phyloP scores from a whole-genome alignment of 2,113 vertebrate species.

The Cyprinodon tularosa region DNA sequence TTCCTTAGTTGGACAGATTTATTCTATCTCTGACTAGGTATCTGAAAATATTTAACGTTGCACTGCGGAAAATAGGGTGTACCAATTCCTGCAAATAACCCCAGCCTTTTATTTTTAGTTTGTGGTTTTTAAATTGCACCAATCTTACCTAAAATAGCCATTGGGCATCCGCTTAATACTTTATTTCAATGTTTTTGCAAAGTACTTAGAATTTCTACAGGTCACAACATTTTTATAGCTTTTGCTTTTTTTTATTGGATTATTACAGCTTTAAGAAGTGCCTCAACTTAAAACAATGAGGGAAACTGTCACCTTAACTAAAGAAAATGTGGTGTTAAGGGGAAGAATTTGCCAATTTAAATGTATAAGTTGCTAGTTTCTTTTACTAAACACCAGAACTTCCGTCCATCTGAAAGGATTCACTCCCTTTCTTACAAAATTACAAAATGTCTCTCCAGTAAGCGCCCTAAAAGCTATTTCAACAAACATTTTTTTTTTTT shows the following conservation, averaged over 20 bases:
- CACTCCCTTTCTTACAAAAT: slow-evolving; percentile 58
- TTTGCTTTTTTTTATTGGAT: slow-evolving; percentile 48
- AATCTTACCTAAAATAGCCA: neutral
- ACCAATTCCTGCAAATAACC: slow-evolving; percentile 11
- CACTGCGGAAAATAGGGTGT: slow-evolving; percentile 20
- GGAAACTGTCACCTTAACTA: slow-evolving; percentile 34
- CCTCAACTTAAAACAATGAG: slow-evolving; percentile 15
- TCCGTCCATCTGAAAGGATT: slow-evolving; percentile 61
- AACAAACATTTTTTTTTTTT: slow-evolving; percentile 53
- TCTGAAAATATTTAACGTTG: slow-evolving; percentile 40
- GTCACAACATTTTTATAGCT: neutral
- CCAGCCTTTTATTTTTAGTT: slow-evolving; percentile 7
- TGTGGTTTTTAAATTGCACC: neutral
- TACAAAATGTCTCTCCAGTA: slow-evolving; percentile 46
- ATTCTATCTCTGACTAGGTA: slow-evolving; percentile 48
- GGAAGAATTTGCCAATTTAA: slow-evolving; percentile 29
- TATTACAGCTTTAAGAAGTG: slow-evolving; percentile 28
- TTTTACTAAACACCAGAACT: slow-evolving; percentile 34
- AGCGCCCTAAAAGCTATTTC: slow-evolving; percentile 48
- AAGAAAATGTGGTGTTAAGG: slow-evolving; percentile 48
- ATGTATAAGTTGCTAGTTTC: slow-evolving; percentile 51
- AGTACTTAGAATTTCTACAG: slow-evolving; percentile 2
- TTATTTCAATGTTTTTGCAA: slow-evolving; percentile 2
- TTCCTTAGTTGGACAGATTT: slow-evolving; percentile 61
- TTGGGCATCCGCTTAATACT: neutral